phyloP scores from a whole-genome alignment of 2,888 invertebrate species.

The Cheilosia variabilis region DNA sequence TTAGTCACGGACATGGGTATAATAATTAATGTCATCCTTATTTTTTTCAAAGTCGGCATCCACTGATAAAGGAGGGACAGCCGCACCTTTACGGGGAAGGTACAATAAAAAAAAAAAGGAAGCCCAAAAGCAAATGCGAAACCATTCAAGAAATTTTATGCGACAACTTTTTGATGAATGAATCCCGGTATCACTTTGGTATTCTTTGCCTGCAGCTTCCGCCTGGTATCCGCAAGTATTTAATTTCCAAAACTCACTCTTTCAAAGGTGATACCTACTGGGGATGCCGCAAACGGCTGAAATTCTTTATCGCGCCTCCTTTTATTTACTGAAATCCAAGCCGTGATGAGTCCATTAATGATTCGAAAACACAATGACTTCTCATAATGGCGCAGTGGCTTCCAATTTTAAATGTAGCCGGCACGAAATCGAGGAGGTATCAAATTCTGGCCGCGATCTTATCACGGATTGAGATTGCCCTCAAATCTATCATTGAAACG shows the following conservation, averaged over 20 bases:
- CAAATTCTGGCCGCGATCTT: slow-evolving; percentile 67
- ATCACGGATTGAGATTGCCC: slow-evolving; percentile 61
- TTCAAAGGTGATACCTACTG: slow-evolving; percentile 55
- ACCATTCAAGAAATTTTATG: slow-evolving; percentile 65
- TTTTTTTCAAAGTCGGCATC: neutral
- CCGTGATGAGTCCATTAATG: slow-evolving; percentile 74
- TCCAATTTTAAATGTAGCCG: slow-evolving; percentile 48
- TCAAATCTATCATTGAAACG: slow-evolving; percentile 59
- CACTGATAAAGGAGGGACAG: slow-evolving; percentile 43
- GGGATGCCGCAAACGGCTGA: neutral
- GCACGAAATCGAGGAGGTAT: slow-evolving; percentile 32
- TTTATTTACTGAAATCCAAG: slow-evolving; percentile 59
- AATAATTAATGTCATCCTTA: slow-evolving; percentile 60
- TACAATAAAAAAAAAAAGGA: slow-evolving; percentile 2
- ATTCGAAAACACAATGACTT: slow-evolving; percentile 69
- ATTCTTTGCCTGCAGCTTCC: slow-evolving; percentile 44
- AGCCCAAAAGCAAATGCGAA: slow-evolving; percentile 18
- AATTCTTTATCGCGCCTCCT: slow-evolving; percentile 62
- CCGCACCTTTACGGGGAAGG: slow-evolving; percentile 52
- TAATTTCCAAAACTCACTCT: slow-evolving; percentile 47
- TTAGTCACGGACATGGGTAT: slow-evolving; percentile 5
- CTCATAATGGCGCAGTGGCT: slow-evolving; percentile 63
- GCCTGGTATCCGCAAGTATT: slow-evolving; percentile 44
- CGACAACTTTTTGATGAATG: slow-evolving; percentile 70
- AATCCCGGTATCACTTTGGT: slow-evolving; percentile 59